Base-by-base conservation (phyloP, 2,113 vertebrate species). In the Hoplias malabaricus region DNA sequence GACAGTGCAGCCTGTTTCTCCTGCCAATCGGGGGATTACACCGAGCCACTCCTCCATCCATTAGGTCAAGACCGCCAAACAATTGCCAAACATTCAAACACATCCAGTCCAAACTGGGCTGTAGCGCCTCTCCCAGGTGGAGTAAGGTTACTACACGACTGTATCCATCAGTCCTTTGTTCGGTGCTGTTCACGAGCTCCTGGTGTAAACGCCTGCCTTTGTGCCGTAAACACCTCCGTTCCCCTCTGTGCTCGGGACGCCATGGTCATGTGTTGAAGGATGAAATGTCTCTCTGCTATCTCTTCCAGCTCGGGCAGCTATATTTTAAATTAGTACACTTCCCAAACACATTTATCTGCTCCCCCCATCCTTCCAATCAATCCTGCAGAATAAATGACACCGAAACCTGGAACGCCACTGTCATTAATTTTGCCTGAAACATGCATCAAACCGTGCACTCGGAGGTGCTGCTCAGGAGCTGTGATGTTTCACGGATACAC, bases 381-480 rank as follows among this genome's bases (percentile, higher is more conserved):
- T 90, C 88, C 86, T 75, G 59, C 77, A 74, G 82, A 91, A 90
- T 88, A 88, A 89, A 91, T 88, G 84, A 89, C 86, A 85, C 77
- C 69, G n/a, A 71, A 87, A 83, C 84, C 78, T 73, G 80, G 80
- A 82, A 79, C 62, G 79, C 81, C 57, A 71, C 80, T 88, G 88
- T 88, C 89, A 87, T 91, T 84, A 84, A 90, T 90, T 87, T 87
- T 86, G 86, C 86, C 86, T 82, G 76, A 79, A 85, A 80, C 72
- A 48, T 80, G 82, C 79, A 80, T 90, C 86, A 81, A 83, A 80
- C 81, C 85, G 53, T 84, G 86, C 83, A 73, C 79, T 80, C 80
- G 85, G 83, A 85, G 61, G 40, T 31, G 36, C 40, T 21, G 42
- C 56, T 21, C 61, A 43, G 50, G 54, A 46, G 63, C 43, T 69